phyloP scores from a whole-genome alignment of 2,113 vertebrate genomes.

The Cyrtonyx montezumae region DNA sequence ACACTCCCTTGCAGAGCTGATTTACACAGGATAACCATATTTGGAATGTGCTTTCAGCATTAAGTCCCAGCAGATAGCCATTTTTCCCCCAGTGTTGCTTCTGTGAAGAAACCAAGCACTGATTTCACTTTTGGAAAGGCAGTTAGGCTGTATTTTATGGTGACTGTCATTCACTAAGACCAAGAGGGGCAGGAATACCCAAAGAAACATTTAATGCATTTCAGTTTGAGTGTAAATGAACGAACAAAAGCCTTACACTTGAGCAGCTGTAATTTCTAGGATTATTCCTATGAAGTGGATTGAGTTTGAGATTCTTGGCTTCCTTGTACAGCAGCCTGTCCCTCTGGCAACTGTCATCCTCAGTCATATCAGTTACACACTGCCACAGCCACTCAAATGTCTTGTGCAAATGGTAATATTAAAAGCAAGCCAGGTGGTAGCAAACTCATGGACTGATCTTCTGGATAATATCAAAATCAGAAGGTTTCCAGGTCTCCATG shows the following conservation, averaged over 20 bases:
- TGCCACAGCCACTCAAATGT: constrained; percentile 32
- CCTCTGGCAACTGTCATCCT: constrained; percentile 60
- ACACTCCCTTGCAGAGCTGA: not conserved
- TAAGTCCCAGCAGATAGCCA: not conserved
- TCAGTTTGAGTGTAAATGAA: constrained; percentile 20
- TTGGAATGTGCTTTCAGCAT: not conserved
- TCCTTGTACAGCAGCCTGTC: constrained; percentile 41
- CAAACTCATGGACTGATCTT: not conserved
- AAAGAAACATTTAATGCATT: constrained; percentile 24
- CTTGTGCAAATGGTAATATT: constrained; percentile 31
- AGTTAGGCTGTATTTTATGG: not conserved
- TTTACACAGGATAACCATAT: constrained; percentile 15
- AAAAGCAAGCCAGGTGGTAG: constrained; percentile 26
- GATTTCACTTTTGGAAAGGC: constrained; percentile 6
- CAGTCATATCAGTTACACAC: constrained; percentile 57
- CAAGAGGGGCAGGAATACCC: not conserved
- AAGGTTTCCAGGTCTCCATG: not conserved
- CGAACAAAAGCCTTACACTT: not conserved
- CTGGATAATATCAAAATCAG: not conserved
- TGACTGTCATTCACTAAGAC: not conserved
- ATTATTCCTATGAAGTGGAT: constrained; percentile 37
- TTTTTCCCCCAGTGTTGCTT: constrained; percentile 11
- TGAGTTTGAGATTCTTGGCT: constrained; percentile 60
- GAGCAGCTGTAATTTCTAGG: constrained; percentile 41
- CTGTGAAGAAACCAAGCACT: not conserved